Percentiles rank a stretch among this genome's conserved stretches.
Conservation (phyloP, 2,113 vertebrate genomes). For the Procapra przewalskii region DNA sequence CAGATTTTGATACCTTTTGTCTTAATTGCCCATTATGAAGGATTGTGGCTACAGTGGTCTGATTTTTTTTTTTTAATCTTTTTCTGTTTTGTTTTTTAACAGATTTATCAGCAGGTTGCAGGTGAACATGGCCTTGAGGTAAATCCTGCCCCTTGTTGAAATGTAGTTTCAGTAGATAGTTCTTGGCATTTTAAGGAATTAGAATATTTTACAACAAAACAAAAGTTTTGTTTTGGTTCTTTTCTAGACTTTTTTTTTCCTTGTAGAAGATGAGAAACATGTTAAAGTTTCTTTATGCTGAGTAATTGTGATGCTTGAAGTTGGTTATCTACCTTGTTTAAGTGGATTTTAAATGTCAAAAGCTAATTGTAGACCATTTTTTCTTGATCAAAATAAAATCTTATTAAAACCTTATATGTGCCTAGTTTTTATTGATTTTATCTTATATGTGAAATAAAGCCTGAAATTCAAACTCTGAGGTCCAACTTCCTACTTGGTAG, state of each 20-base stretch:
- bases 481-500: not conserved
- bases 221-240: not conserved
- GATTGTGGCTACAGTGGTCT: not conserved
- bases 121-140: slow-evolving; percentile 31
- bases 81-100: slow-evolving; percentile 48
- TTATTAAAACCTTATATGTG: not conserved
- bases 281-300: not conserved
- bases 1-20: not conserved
- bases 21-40: not conserved
- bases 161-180: slow-evolving; percentile 5
- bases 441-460: not conserved
- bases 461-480: not conserved
- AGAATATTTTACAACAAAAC: not conserved
- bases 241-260: not conserved
- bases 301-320: not conserved
- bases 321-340: not conserved
- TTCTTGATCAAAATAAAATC: slow-evolving; percentile 34
- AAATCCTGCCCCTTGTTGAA: slow-evolving; percentile 16
- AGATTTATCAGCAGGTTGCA: slow-evolving; percentile 43
- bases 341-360: slow-evolving; percentile 25
- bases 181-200: not conserved
- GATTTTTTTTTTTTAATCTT: not conserved
- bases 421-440: not conserved
- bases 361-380: not conserved
- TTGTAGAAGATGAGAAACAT: not conserved